phyloP scores from a whole-genome alignment of 2,797 vertebrate genomes.

The Sphaeramia orbicularis region DNA sequence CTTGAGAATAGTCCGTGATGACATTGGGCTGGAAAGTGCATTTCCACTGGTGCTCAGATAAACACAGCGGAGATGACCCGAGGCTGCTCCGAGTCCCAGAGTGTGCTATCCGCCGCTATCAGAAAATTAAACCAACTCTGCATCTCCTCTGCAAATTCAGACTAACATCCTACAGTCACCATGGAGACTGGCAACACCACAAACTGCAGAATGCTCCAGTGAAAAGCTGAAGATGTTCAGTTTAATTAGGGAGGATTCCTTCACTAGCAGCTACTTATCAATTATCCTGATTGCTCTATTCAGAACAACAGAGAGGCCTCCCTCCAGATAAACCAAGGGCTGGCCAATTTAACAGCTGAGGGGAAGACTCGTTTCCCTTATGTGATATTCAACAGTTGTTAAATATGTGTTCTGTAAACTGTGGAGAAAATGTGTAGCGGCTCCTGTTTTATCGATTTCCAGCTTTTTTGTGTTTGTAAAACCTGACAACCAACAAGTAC shows the following conservation, averaged over 20 bases:
- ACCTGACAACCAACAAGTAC: too few relatives aligned
- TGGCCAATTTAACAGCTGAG: not conserved
- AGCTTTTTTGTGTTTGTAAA: not conserved
- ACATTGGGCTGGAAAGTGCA: conserved; percentile 31
- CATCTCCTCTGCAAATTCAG: conserved; percentile 39
- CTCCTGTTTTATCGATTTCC: not conserved
- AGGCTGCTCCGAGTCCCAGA: conserved; percentile 28
- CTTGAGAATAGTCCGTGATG: conserved; percentile 22
- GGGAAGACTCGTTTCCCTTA: conserved; percentile 10
- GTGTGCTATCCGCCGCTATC: conserved; percentile 31
- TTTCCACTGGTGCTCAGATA: conserved; percentile 30
- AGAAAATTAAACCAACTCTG: conserved; percentile 60
- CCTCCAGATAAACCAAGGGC: conserved; percentile 11
- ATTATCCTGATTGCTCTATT: conserved; percentile 48
- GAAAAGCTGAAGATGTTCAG: conserved; percentile 45
- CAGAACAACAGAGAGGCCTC: conserved; percentile 28
- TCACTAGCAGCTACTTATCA: conserved; percentile 52
- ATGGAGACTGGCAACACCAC: conserved; percentile 59
- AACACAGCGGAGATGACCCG: conserved; percentile 34
- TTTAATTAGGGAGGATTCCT: conserved; percentile 62
- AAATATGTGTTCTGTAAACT: conserved; percentile 2
- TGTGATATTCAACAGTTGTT: not conserved
- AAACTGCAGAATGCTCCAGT: conserved; percentile 7
- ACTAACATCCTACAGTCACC: conserved; percentile 44
- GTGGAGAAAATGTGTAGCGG: not conserved